Evolutionary conservation across 2,888 invertebrate genomes (phyloP).

Genomic region (Oasisia sp.): DNA sequence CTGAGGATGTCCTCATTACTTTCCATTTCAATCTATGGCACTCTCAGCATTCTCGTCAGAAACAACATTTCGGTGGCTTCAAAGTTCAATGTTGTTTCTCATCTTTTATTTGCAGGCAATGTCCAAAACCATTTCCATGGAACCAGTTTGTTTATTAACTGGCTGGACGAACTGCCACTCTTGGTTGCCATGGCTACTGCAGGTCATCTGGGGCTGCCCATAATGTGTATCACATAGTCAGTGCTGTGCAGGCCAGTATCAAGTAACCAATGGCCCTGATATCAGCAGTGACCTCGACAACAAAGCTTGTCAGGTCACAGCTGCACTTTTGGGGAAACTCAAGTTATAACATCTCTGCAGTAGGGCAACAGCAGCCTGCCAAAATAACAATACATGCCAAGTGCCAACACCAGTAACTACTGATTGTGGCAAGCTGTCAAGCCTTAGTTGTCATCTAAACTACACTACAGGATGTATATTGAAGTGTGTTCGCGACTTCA

Average conservation of each 20-base stretch:
- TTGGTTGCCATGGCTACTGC: neutral
- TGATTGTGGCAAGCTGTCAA: no score
- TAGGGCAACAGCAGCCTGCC: neutral
- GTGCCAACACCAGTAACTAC: no score
- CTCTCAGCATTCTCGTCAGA: no score
- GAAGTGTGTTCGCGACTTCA: no score
- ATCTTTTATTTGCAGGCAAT: neutral
- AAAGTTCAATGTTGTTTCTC: no score
- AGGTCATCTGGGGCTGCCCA: neutral
- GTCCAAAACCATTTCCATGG: neutral
- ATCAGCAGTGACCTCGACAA: neutral
- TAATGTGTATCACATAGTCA: neutral
- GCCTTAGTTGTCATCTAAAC: no score
- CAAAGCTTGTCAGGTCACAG: neutral
- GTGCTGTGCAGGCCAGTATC: neutral
- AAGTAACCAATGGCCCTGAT: neutral
- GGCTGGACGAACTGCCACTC: neutral
- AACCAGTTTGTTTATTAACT: neutral
- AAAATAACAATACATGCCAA: no score
- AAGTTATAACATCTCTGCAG: neutral
- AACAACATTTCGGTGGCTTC: no score
- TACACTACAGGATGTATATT: no score
- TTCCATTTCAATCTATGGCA: no score
- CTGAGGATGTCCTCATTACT: no score
- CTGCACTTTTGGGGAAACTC: neutral